These are phyloP conservation scores for Narcine bancroftii DNA, from an alignment of 2,113 vertebrate species.

Conservation along the genomic window DNA sequence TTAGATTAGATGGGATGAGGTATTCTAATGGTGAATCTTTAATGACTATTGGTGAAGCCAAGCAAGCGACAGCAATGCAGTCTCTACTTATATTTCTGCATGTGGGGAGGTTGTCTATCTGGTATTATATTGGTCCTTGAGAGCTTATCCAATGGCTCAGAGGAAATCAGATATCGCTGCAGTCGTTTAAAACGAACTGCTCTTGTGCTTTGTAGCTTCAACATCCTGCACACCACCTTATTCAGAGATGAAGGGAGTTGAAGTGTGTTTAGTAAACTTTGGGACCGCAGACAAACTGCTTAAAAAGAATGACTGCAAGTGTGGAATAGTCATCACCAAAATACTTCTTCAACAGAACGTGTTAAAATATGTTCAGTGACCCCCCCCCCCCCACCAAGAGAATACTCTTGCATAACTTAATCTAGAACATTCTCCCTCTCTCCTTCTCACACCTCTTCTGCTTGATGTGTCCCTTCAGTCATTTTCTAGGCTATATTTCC, in stretches of 20 bases:
- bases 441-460: neutral
- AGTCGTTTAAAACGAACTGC: neutral
- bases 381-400: neutral
- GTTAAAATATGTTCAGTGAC: neutral
- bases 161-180: neutral
- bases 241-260: neutral
- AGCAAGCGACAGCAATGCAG: neutral
- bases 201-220: neutral
- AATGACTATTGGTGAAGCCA: neutral
- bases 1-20: too few relatives aligned
- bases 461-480: neutral
- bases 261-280: neutral
- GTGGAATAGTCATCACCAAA: neutral
- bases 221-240: neutral
- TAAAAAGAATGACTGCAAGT: neutral
- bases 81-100: neutral
- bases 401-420: neutral
- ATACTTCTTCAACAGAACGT: neutral
- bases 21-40: neutral
- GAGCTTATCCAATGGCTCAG: neutral
- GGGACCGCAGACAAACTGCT: neutral
- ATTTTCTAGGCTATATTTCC: neutral
- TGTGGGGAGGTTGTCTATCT: neutral
- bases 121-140: neutral
- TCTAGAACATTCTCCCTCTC: neutral